Evolutionary conservation across 2,797 vertebrate species (phyloP).

Genomic region (Thalassophryne amazonica): DNA sequence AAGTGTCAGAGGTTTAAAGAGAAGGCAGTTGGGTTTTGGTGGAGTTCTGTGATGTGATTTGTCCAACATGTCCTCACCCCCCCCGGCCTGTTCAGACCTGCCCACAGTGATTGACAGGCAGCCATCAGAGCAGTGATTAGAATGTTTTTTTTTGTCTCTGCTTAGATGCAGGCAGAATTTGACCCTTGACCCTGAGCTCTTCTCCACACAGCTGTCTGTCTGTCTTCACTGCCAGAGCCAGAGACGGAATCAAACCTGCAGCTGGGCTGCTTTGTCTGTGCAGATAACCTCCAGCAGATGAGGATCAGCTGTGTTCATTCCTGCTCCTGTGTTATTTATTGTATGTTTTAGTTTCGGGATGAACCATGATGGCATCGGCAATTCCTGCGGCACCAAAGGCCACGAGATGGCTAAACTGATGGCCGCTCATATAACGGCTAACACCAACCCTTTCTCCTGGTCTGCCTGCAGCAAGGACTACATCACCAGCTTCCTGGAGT

Average conservation of each 20-base stretch:
- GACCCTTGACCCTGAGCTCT: constrained; percentile 71
- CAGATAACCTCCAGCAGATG: not conserved
- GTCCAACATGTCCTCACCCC: constrained; percentile 5
- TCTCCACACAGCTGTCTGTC: constrained; percentile 78
- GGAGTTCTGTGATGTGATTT: no score
- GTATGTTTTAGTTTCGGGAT: constrained; percentile 92
- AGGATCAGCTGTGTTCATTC: constrained; percentile 1
- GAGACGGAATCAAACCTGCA: constrained; percentile 26
- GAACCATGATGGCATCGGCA: constrained; percentile 99
- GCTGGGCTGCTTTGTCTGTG: no score
- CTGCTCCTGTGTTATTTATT: constrained; percentile 23
- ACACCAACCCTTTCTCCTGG: constrained; percentile 99
- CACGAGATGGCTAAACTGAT: constrained; percentile 98
- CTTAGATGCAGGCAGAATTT: constrained; percentile 73
- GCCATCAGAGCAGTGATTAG: constrained; percentile 78
- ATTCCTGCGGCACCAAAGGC: constrained; percentile 97
- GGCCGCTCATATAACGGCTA: constrained; percentile 98
- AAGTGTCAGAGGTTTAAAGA: no score
- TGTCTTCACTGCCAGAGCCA: constrained; percentile 53
- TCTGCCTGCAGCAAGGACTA: constrained; percentile 98
- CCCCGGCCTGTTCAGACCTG: constrained; percentile 68
- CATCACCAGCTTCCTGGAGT: constrained; percentile 99
- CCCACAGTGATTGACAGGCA: constrained; percentile 72
- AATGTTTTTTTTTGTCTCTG: constrained; percentile 71
- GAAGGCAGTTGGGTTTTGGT: no score